Evolutionary conservation across 1,140 invertebrate species (phyloP).

Genomic region (Drosophila willistoni): DNA sequence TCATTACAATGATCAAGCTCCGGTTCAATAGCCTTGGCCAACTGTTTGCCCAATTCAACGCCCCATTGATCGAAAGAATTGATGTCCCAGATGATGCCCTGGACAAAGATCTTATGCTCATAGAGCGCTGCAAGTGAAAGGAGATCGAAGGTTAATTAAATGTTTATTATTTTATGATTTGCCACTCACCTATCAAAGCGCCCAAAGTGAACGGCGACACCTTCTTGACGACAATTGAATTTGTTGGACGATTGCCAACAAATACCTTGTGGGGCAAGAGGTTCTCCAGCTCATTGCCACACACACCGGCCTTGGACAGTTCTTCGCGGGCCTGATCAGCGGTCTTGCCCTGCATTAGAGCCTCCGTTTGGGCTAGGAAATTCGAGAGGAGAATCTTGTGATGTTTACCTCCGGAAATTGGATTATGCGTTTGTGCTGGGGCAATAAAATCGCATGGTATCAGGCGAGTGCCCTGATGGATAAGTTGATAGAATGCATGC

Average conservation of each 20-base stretch:
- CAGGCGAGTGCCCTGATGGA: conserved; percentile 90
- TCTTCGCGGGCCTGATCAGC: conserved; percentile 90
- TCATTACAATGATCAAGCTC: conserved; percentile 89
- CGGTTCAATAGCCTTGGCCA: conserved; percentile 98
- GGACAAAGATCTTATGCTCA: conserved; percentile 99
- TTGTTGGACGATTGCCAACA: conserved; percentile 98
- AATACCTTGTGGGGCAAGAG: conserved; percentile 99
- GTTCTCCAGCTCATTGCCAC: conserved; percentile 88
- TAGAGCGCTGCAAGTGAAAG: conserved; percentile 91
- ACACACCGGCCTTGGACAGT: conserved; percentile 89
- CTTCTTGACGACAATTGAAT: conserved; percentile 97
- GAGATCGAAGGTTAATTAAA: conserved; percentile 36
- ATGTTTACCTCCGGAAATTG: conserved; percentile 90
- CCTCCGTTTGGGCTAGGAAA: conserved; percentile 99
- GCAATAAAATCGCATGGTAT: conserved; percentile 99
- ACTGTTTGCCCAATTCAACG: conserved; percentile 98
- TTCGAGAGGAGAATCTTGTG: conserved; percentile 97
- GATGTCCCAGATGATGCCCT: conserved; percentile 99
- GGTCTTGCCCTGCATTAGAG: conserved; percentile 96
- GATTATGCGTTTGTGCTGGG: conserved; percentile 96
- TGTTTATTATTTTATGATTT: not conserved
- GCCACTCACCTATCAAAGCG: conserved; percentile 94
- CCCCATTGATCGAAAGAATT: conserved; percentile 99
- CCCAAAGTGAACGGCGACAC: conserved; percentile 97
- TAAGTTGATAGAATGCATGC: conserved; percentile 98